Percentiles rank a stretch among this genome's conserved stretches.
Evolutionary conservation across 2,113 vertebrate genomes (phyloP).

Genomic region (Poecile atricapillus): DNA sequence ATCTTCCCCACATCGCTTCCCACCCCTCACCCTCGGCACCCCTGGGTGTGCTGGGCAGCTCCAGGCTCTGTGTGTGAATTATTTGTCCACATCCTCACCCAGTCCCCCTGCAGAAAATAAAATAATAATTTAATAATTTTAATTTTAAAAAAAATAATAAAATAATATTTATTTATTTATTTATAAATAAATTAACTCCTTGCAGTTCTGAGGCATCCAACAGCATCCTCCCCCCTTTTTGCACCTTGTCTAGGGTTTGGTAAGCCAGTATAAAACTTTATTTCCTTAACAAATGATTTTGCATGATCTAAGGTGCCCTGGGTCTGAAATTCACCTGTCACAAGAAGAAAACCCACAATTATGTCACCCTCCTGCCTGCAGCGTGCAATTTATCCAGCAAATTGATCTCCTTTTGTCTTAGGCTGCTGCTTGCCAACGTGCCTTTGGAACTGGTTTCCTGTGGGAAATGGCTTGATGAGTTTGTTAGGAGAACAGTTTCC

Average conservation of each 20-base stretch:
- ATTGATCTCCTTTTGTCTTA: background rate
- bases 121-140: too few species aligned
- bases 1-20: fast-evolving
- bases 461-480: background rate
- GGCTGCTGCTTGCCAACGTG: background rate
- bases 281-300: background rate
- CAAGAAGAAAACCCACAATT: background rate
- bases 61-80: background rate
- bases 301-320: background rate
- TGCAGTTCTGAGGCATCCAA: background rate
- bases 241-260: background rate
- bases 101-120: background rate
- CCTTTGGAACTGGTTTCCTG: background rate
- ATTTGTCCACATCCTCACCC: background rate
- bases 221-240: background rate
- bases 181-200: background rate
- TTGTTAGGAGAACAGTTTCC: background rate
- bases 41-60: background rate
- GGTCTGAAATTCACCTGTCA: background rate
- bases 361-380: background rate
- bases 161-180: too few species aligned
- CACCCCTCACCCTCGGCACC: too few species aligned
- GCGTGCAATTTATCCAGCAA: background rate
- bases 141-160: too few species aligned
- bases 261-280: background rate